Evolutionary conservation across 2,797 vertebrate species (phyloP).

Genomic region (Cossypha polioptera): DNA sequence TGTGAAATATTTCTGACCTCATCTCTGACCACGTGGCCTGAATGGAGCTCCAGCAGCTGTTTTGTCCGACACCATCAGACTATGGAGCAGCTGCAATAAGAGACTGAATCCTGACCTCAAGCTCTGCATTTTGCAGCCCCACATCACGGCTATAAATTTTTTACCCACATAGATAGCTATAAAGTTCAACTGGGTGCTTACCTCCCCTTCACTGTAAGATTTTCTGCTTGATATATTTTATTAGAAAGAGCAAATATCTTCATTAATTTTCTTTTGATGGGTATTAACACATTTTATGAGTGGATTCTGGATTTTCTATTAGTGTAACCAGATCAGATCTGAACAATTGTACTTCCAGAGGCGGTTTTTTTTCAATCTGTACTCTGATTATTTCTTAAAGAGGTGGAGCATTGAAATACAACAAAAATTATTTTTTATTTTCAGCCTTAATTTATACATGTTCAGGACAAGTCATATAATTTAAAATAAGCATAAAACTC

Average conservation of each 20-base stretch:
- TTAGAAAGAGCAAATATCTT: not conserved
- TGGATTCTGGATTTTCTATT: not conserved
- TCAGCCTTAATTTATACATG: not conserved
- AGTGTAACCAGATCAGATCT: not conserved
- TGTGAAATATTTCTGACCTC: not conserved
- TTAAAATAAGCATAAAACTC: not conserved
- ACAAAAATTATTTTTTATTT: not conserved
- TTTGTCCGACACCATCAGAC: not conserved
- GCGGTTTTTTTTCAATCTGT: not conserved
- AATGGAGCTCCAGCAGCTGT: not conserved
- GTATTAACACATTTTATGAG: not conserved
- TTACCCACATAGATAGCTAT: not conserved
- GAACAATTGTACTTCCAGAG: not conserved
- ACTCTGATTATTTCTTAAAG: not conserved
- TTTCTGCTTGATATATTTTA: not conserved
- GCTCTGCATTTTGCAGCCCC: not conserved
- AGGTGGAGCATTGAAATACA: not conserved
- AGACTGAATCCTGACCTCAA: not conserved
- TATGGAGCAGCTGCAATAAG: not conserved
- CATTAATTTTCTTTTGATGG: not conserved
- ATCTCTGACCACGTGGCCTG: accelerated
- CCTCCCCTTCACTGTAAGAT: not conserved
- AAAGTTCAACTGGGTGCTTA: not conserved
- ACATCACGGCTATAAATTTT: not conserved
- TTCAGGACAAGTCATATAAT: not conserved